These are phyloP conservation scores for Channa maculata DNA, from an alignment of 2,113 vertebrate species.

Conservation along the genomic window DNA sequence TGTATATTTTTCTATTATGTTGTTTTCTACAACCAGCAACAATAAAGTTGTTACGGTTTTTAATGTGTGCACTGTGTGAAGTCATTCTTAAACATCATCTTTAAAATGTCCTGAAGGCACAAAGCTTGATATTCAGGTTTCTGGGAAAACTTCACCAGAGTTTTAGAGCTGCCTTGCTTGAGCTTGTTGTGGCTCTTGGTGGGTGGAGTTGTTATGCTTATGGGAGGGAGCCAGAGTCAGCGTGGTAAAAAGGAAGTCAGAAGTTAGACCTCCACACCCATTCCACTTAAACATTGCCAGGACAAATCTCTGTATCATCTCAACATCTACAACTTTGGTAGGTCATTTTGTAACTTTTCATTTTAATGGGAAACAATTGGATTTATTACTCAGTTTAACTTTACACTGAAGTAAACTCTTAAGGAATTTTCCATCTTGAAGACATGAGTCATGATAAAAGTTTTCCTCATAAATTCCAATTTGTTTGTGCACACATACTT, in stretches of 20 bases:
- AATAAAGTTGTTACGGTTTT: slow-evolving; percentile 43
- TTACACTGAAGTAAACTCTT: background rate
- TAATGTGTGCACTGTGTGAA: background rate
- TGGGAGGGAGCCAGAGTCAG: slow-evolving; percentile 30
- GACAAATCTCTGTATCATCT: slow-evolving; percentile 60
- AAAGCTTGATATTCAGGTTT: background rate
- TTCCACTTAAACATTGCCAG: slow-evolving; percentile 40
- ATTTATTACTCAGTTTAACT: background rate
- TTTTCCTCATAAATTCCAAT: slow-evolving; percentile 1
- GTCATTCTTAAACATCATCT: background rate
- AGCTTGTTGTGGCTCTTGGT: background rate
- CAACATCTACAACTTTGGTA: slow-evolving; percentile 66
- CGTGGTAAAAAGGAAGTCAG: slow-evolving; percentile 45
- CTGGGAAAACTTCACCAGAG: slow-evolving; percentile 6
- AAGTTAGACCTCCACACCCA: slow-evolving; percentile 77
- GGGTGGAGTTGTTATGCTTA: slow-evolving; percentile 55
- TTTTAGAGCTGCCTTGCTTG: background rate
- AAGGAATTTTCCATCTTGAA: background rate
- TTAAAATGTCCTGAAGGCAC: background rate
- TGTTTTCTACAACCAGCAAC: slow-evolving; percentile 25
- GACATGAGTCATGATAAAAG: background rate
- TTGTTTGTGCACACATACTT: background rate
- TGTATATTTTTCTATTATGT: slow-evolving; percentile 1
- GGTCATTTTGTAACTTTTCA: slow-evolving; percentile 23
- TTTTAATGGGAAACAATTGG: background rate